Evolutionary conservation across 1,140 invertebrate species (phyloP), one percentile per base, ranked within the genome.

Genomic region (Carposina sasakii): DNA sequence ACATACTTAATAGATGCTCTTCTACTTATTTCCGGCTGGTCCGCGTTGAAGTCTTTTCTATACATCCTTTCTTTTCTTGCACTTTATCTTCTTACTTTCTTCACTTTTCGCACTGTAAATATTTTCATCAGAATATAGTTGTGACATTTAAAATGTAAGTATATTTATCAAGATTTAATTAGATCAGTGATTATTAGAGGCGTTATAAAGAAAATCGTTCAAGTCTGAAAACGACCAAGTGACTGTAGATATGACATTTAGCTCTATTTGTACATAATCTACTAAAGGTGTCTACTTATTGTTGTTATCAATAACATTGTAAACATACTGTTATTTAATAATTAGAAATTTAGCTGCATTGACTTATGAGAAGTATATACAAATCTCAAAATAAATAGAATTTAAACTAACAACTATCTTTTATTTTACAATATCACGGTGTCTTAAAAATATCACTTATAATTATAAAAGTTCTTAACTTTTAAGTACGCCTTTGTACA

Each of bases 181-280:
- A 66, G 57, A 51, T 30, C 45, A 59, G 60, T 57, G 54, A 62
- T 62, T 63, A 21, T 40, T 58, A 46, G 47, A n/a, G n/a, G n/a
- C n/a, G n/a, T 43, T 43, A 20, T 41, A 33, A 41, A 37, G 20
- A 50, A 53, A 53, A 51, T 37, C 39, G 45, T 53, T 43, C 45
- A 76, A 74, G 71, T 76, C 73, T 76, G 71, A 76, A 60, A 72
- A 67, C 69, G 73, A 76, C 73, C 73, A 76, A 76, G 65, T 59
- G 64, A 57, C 52, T 76, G 66, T 76, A 71, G 55, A 71, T 68
- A 70, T 57, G n/a, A n/a, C 48, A 60, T 37, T 45, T 66, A 66
- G 55, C 49, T 52, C 39, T 66, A 68, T 68, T 61, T 76, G 72
- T 77, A 81, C 46, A 82, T 78, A 76, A 57, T n/a, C n/a, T n/a